Evolutionary conservation across 2,113 vertebrate genomes (phyloP).

Genomic region (Chaetura pelagica): DNA sequence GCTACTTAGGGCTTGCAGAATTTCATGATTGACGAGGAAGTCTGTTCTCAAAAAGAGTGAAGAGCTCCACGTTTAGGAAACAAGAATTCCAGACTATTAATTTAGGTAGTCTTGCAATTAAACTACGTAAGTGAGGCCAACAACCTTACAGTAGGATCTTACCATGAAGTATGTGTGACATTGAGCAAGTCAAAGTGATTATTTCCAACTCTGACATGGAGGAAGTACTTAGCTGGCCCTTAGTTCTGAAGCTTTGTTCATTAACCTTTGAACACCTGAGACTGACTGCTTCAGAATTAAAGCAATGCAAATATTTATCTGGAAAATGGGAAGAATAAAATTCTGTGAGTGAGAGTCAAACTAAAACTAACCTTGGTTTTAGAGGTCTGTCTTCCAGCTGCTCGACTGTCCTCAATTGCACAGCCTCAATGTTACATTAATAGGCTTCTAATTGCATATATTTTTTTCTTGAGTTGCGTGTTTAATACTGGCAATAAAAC

Average conservation of each 20-base stretch:
- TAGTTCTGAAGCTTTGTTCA: not conserved
- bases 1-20: not conserved
- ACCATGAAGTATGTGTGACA: not conserved
- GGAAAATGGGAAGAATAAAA: not conserved
- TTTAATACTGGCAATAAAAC: conserved; percentile 16
- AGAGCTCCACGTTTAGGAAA: not conserved
- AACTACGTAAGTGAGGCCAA: not conserved
- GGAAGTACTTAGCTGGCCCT: not conserved
- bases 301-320: conserved; percentile 8
- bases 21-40: not conserved
- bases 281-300: conserved; percentile 6
- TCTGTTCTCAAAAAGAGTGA: not conserved
- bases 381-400: not conserved
- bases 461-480: conserved; percentile 10
- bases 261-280: conserved; percentile 24
- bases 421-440: not conserved
- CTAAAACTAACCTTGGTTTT: not conserved
- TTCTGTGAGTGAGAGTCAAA: not conserved
- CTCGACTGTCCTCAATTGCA: not conserved
- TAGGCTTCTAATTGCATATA: not conserved
- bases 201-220: not conserved
- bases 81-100: not conserved
- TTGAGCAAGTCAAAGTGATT: not conserved
- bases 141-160: not conserved
- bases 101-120: not conserved